Evolutionary conservation across 2,797 vertebrate species (phyloP).

Genomic region (Oceanodroma leucorhoa): DNA sequence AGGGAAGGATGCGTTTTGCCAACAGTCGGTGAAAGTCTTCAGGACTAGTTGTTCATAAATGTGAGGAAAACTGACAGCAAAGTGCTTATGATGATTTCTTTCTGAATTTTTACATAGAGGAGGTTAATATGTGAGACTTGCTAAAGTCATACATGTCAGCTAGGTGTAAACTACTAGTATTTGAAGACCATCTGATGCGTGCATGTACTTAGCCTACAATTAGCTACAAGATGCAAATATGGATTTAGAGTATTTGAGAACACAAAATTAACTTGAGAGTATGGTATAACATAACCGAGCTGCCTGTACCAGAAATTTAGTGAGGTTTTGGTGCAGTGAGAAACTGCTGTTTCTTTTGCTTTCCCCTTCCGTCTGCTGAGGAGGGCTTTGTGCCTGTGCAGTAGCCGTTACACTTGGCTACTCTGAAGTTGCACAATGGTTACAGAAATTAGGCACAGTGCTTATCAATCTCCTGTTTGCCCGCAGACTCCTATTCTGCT

Average conservation of each 20-base stretch:
- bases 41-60: not conserved
- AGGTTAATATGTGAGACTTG: not conserved
- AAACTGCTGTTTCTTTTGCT: not conserved
- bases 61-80: not conserved
- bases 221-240: not conserved
- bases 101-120: not conserved
- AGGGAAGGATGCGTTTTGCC: not conserved
- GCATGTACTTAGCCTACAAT: accelerated
- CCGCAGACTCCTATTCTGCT: not conserved
- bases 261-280: not conserved
- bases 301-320: not conserved
- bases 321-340: not conserved
- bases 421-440: not conserved
- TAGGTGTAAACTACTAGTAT: not conserved
- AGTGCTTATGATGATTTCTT: not conserved
- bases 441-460: not conserved
- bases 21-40: not conserved
- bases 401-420: not conserved
- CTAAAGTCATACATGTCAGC: not conserved
- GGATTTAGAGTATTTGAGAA: not conserved
- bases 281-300: not conserved
- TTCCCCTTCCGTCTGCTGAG: not conserved
- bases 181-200: not conserved
- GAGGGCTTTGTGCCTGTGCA: not conserved
- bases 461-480: not conserved